phyloP scores from a whole-genome alignment of 2,888 invertebrate genomes.

The Ellobium chinense region DNA sequence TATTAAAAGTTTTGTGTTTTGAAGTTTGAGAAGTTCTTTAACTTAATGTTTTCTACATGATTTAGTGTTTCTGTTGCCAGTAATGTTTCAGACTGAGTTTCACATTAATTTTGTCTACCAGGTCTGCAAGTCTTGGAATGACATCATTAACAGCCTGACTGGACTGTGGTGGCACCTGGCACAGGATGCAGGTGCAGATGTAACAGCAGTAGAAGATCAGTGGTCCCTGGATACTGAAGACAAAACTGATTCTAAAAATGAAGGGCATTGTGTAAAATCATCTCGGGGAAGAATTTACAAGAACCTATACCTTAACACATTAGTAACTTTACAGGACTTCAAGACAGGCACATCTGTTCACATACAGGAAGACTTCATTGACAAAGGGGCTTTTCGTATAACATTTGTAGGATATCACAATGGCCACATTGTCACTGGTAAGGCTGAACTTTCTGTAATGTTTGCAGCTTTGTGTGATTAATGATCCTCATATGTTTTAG shows the following conservation, averaged over 20 bases:
- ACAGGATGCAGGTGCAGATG: slow-evolving; percentile 25
- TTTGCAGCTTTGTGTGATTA: no score
- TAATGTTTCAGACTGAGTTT: no score
- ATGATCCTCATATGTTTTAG: no score
- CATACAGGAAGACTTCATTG: slow-evolving; percentile 27
- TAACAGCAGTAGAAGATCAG: not conserved
- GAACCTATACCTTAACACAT: not conserved
- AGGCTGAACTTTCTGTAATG: not conserved
- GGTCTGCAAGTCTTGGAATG: slow-evolving; percentile 41
- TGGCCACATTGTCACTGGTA: slow-evolving; percentile 35
- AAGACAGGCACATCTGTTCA: not conserved
- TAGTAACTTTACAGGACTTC: slow-evolving; percentile 10
- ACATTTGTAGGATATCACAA: slow-evolving; percentile 30
- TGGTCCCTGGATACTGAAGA: not conserved
- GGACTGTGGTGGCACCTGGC: slow-evolving; percentile 23
- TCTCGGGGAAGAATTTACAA: not conserved
- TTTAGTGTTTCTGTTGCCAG: no score
- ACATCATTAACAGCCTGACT: slow-evolving; percentile 16
- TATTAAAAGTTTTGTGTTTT: no score
- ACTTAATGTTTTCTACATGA: no score
- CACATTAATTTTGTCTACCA: no score
- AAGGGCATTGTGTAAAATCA: not conserved
- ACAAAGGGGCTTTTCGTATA: slow-evolving; percentile 33
- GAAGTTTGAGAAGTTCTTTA: no score
- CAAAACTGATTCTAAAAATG: not conserved